Percentiles rank a stretch among this genome's conserved stretches.
These are phyloP conservation scores for Urocitellus parryii DNA, from an alignment of 2,113 vertebrate species.

Conservation along the genomic window DNA sequence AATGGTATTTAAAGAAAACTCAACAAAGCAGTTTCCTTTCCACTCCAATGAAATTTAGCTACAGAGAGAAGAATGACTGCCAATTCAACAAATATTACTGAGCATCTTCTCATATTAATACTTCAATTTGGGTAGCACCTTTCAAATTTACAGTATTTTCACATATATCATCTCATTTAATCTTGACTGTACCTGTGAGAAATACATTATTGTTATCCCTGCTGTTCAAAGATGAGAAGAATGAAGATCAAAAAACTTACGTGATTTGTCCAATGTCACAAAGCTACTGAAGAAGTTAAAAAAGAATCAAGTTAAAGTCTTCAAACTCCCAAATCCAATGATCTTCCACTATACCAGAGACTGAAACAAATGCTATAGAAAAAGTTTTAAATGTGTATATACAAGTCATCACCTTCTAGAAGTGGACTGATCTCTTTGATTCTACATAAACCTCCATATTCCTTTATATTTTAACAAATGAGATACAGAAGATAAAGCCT, in stretches of 20 bases:
- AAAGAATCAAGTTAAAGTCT: conserved; percentile 22
- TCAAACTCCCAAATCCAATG: background rate
- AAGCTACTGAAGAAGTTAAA: background rate
- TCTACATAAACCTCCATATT: background rate
- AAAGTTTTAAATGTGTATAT: background rate
- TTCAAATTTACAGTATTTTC: background rate
- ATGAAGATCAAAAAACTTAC: background rate
- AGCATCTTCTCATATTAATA: background rate
- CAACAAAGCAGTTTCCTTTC: background rate
- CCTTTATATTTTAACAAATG: background rate
- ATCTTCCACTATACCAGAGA: background rate
- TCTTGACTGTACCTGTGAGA: background rate
- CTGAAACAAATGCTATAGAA: background rate
- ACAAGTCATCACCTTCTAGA: background rate
- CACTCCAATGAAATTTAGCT: background rate
- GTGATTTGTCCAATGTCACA: background rate
- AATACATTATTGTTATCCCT: background rate
- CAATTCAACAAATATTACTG: background rate
- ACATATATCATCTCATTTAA: conserved; percentile 35
- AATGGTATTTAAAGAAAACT: background rate
- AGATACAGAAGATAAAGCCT: background rate
- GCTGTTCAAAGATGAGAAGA: conserved; percentile 3
- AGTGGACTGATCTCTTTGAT: background rate
- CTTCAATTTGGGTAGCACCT: background rate
- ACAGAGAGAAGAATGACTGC: background rate